These are phyloP conservation scores for Leptopilina syphax DNA, from an alignment of 2,888 invertebrate genomes.

Conservation along the genomic window DNA sequence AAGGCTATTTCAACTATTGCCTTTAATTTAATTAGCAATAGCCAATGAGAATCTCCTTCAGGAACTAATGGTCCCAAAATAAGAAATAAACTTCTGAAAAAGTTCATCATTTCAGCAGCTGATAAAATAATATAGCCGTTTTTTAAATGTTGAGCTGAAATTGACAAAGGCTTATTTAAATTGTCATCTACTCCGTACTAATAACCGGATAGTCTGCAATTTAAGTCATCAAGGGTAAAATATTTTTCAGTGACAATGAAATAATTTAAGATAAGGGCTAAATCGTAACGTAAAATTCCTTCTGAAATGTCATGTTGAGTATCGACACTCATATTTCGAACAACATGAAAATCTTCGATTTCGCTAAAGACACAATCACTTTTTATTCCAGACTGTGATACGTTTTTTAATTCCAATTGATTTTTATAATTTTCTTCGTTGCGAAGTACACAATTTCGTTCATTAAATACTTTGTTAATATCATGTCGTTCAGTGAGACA, in stretches of 20 bases:
- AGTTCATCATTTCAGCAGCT: slow-evolving; percentile 57
- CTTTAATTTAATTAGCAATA: neutral
- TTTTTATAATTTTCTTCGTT: slow-evolving; percentile 48
- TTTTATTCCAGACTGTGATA: slow-evolving; percentile 21
- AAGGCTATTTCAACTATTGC: slow-evolving; percentile 3
- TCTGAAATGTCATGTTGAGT: slow-evolving; percentile 57
- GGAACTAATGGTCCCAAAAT: slow-evolving; percentile 8
- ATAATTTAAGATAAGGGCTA: slow-evolving; percentile 52
- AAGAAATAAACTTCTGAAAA: slow-evolving; percentile 49
- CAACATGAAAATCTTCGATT: slow-evolving; percentile 31
- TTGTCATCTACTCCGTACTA: slow-evolving; percentile 52
- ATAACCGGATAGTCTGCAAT: slow-evolving; percentile 53
- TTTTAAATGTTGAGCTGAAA: slow-evolving; percentile 47
- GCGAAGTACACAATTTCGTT: slow-evolving; percentile 50
- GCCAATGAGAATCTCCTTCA: slow-evolving; percentile 10
- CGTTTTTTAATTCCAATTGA: neutral
- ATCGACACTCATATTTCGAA: slow-evolving; percentile 53
- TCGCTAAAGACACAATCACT: slow-evolving; percentile 16
- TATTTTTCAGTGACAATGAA: slow-evolving; percentile 52
- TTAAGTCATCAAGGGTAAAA: slow-evolving; percentile 50
- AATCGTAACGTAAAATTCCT: slow-evolving; percentile 57
- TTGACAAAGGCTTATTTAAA: slow-evolving; percentile 50
- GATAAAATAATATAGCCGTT: slow-evolving; percentile 51
- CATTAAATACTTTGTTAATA: slow-evolving; percentile 45
- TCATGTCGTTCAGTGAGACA: slow-evolving; percentile 47